A percentile compares a stretch with the other conserved stretches of the same genome.
Conservation (phyloP, 2,113 vertebrate genomes). For the Corythornis vintsioides region DNA sequence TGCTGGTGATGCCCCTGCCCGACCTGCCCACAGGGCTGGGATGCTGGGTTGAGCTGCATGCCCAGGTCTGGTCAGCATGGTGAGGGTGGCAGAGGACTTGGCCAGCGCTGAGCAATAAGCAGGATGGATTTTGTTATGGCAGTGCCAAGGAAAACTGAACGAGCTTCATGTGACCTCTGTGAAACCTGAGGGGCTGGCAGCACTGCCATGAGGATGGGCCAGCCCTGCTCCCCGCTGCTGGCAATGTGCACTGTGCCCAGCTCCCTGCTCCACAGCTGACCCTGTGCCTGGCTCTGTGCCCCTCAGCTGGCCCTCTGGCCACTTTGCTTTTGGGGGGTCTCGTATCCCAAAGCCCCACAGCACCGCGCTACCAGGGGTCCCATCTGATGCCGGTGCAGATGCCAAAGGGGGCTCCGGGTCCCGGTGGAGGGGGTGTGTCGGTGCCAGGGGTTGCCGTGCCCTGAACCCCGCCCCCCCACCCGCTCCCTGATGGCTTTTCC, state of each 20-base stretch:
- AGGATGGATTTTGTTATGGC: not conserved
- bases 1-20: not conserved
- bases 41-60: not conserved
- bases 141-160: not conserved
- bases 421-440: not conserved
- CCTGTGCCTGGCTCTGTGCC: not conserved
- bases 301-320: not conserved
- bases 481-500: not conserved
- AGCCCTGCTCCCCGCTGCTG: not conserved
- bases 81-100: rapidly evolving
- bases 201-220: not conserved
- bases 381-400: no score
- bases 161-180: not conserved
- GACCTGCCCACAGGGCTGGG: rapidly evolving
- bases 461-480: not conserved
- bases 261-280: not conserved
- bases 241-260: not conserved
- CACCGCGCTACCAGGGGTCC: not conserved
- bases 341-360: not conserved
- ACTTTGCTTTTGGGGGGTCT: not conserved
- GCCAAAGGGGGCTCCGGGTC: not conserved
- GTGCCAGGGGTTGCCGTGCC: not conserved
- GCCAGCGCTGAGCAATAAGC: rapidly evolving
- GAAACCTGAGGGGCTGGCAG: not conserved
- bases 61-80: no score